Evolutionary conservation across 2,797 vertebrate genomes (phyloP), one percentile per base, ranked within the genome.

Genomic region (Sebastes itinus): DNA sequence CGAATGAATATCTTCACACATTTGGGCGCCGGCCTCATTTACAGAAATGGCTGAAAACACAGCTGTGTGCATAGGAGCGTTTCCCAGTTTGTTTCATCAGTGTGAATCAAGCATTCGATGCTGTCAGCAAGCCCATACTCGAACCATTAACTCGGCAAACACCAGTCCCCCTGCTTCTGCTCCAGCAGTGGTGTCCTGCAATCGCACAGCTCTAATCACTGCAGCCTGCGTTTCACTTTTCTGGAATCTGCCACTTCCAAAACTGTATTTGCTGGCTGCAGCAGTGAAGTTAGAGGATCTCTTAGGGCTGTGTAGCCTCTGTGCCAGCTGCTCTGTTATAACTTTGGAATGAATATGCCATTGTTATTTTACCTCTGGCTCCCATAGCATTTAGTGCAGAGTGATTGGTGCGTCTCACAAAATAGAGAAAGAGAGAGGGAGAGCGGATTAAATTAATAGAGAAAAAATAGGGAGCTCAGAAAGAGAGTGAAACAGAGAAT

Each of bases 321-420:
- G 4, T 76, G 82, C 86, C 89, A 90, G 80, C 86, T 92, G 86
- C 85, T 87, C 74, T 72, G 83, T 85, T 88, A 75, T 78, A 89
- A 88, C 81, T 78, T 75, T 75, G 70, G 83, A 89, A 84, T 77
- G 72, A 92, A 85, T 78, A 77, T 76, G 68, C 78, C 54, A 85
- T 90, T 92, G 88, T 94, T 92, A 85, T 92, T 89, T 86, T 84
- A 89, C 92, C 87, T 87, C 87, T 85, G 87, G 85, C 89, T 91
- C 92, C 88, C 86, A 42, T 25, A 79, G 82, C 88, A 75, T 93
- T 93, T 92, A 92, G 80, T 46, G 49, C 78, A 69, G 73, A 87
- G 70, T 81, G 86, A 89, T 88, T 88, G 90, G 83, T 84, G 86
- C 28, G 38, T 82, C 86, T 88, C 81, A 71, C 77, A 88, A 88